A percentile compares a stretch with the other conserved stretches of the same genome.
phyloP scores from a whole-genome alignment of 1,140 invertebrate species.

The Sinonovacula constricta region DNA sequence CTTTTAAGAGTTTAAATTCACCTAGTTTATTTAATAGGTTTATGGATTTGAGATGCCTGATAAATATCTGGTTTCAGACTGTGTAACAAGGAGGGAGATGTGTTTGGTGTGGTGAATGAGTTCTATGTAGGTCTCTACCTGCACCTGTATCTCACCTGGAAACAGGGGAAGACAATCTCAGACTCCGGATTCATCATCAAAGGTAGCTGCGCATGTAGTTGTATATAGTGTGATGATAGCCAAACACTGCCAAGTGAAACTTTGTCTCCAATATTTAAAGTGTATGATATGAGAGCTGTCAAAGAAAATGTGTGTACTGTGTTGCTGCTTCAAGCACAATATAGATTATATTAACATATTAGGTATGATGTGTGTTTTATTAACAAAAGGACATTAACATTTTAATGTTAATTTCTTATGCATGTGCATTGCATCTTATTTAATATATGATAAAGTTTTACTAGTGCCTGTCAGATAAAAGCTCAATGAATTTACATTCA shows the following conservation, averaged over 20 bases:
- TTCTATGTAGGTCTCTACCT: slow-evolving; percentile 80
- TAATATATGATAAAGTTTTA: too few species aligned
- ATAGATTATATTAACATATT: not conserved
- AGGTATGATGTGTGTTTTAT: not conserved
- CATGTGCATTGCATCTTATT: too few species aligned
- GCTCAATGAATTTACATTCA: too few species aligned
- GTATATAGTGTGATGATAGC: not conserved
- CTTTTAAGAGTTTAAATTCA: too few species aligned
- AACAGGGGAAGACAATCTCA: slow-evolving; percentile 80
- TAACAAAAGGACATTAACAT: not conserved
- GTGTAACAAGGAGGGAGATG: slow-evolving; percentile 78
- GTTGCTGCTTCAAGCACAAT: not conserved
- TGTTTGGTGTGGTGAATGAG: slow-evolving; percentile 80
- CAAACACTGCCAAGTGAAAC: not conserved
- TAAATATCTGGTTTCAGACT: too few species aligned
- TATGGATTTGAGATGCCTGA: too few species aligned
- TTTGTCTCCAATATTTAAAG: not conserved
- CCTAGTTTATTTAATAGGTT: too few species aligned
- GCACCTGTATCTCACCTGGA: slow-evolving; percentile 80
- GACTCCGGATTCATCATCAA: slow-evolving; percentile 81
- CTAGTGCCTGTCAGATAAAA: too few species aligned
- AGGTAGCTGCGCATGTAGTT: slow-evolving; percentile 73
- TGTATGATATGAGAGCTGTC: not conserved
- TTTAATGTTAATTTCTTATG: too few species aligned
- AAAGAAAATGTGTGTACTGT: not conserved